A percentile compares a stretch with the other conserved stretches of the same genome.
These are phyloP conservation scores for Coregonus ussuriensis DNA, from an alignment of 2,797 vertebrate species.

Conservation along the genomic window DNA sequence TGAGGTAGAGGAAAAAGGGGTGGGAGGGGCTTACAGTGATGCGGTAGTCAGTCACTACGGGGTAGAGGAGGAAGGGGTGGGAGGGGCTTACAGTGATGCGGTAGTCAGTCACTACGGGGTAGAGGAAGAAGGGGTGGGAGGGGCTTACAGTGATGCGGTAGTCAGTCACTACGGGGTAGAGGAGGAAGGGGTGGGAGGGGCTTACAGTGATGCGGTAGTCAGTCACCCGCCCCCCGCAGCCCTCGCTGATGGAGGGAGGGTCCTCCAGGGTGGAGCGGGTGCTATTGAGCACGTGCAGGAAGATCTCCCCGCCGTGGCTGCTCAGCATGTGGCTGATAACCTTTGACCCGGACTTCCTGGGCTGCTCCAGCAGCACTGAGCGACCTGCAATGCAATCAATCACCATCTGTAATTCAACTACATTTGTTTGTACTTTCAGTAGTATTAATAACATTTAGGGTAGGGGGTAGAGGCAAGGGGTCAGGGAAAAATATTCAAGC, in stretches of 20 bases:
- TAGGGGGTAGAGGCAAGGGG: too few species aligned
- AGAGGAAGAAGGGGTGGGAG: background rate
- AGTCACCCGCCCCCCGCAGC: constrained; percentile 95
- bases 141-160: too few species aligned
- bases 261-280: constrained; percentile 97
- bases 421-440: background rate
- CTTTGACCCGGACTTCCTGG: constrained; percentile 96
- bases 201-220: constrained; percentile 92
- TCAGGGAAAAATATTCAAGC: background rate
- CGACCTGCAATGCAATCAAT: constrained; percentile 75
- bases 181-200: background rate
- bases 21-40: too few species aligned
- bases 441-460: background rate
- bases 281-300: constrained; percentile 94
- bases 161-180: background rate
- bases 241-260: constrained; percentile 97
- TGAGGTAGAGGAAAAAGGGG: too few species aligned
- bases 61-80: background rate
- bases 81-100: background rate
- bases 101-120: background rate
- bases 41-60: too few species aligned
- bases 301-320: constrained; percentile 98
- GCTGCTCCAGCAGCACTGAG: constrained; percentile 95
- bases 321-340: constrained; percentile 99
- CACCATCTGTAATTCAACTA: background rate